Percentiles rank a stretch among this genome's conserved stretches.
Conservation (phyloP, 2,797 vertebrate genomes). For the Enteromius viviparus region DNA sequence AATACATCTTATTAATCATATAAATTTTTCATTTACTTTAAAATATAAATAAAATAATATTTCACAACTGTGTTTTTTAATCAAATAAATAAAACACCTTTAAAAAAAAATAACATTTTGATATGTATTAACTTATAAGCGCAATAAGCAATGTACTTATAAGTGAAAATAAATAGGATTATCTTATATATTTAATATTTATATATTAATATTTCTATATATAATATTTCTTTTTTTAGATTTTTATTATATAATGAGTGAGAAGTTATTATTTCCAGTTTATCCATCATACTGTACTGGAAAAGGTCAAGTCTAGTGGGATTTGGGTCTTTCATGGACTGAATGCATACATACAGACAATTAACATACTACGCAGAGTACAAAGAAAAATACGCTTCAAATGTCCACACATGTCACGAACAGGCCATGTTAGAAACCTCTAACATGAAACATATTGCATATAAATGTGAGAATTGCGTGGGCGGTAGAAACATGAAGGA, state of each 20-base stretch:
- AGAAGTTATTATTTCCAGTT: not conserved
- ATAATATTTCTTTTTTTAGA: not conserved
- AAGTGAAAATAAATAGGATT: not conserved
- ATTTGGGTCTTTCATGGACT: not conserved
- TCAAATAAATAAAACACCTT: too few species aligned
- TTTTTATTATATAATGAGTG: not conserved
- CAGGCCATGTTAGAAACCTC: not conserved
- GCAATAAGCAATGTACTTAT: not conserved
- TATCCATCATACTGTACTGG: not conserved
- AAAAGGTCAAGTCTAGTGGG: not conserved
- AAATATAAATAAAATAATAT: too few species aligned
- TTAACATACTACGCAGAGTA: not conserved
- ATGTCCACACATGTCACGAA: not conserved
- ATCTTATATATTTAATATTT: too few species aligned
- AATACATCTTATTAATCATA: not conserved
- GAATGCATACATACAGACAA: not conserved
- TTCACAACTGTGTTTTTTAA: too few species aligned
- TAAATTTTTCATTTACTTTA: too few species aligned
- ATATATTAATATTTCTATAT: too few species aligned
- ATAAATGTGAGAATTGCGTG: not conserved
- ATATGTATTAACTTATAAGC: too few species aligned
- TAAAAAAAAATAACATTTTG: too few species aligned
- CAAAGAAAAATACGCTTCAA: not conserved
- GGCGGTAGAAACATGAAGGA: not conserved
- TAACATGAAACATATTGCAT: slow-evolving; percentile 19